A percentile compares a stretch with the other conserved stretches of the same genome.
These are phyloP conservation scores for Eupsilia transversa DNA, from an alignment of 2,888 invertebrate genomes.

Conservation along the genomic window DNA sequence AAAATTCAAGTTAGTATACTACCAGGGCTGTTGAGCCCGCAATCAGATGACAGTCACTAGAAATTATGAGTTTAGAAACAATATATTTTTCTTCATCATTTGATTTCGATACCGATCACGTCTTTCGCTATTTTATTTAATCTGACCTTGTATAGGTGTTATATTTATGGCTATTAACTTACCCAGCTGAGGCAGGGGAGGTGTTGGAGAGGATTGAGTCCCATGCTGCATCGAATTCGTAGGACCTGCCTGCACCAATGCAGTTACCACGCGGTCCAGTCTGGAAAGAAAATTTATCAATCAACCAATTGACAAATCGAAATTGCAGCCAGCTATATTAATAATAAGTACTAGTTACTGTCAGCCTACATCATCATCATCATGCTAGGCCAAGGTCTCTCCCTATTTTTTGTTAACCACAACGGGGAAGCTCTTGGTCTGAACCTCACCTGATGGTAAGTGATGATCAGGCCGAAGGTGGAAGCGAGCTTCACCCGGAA, in stretches of 20 bases:
- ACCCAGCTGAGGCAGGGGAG: constrained; percentile 69
- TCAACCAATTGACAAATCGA: neutral
- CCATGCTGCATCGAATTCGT: constrained; percentile 83
- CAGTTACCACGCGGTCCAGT: constrained; percentile 77
- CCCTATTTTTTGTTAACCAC: too few relatives aligned
- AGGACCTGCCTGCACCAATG: constrained; percentile 77
- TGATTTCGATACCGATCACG: neutral
- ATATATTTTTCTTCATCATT: neutral
- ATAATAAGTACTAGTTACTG: neutral
- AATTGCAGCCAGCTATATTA: neutral
- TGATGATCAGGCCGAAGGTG: too few relatives aligned
- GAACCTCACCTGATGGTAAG: too few relatives aligned
- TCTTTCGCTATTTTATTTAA: neutral
- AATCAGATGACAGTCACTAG: neutral
- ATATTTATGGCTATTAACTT: neutral
- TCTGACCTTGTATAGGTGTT: too few relatives aligned
- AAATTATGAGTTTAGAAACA: neutral
- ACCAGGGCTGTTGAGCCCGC: neutral
- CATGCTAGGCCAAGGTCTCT: neutral
- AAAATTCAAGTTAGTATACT: neutral
- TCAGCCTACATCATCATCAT: neutral
- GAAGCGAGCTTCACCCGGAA: too few relatives aligned
- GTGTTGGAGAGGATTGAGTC: constrained; percentile 70
- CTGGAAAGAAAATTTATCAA: constrained; percentile 63
- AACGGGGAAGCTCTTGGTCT: too few relatives aligned